Conservation (phyloP, 53 echinoderm and acorn worm species). For the Hippasteria phrygiana region DNA sequence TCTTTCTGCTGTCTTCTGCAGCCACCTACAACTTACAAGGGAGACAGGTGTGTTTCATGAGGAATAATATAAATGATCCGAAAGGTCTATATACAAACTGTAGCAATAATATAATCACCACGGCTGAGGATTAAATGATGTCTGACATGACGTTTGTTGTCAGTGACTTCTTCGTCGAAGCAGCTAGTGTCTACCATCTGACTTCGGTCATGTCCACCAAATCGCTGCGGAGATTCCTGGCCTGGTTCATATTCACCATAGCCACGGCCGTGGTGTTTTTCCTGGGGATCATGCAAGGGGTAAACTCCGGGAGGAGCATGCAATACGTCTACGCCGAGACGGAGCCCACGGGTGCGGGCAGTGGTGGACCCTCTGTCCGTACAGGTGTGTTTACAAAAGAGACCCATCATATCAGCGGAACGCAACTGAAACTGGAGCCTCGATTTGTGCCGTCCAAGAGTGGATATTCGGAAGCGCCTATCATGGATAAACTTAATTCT, state of each 20-base stretch:
- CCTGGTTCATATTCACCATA: conserved; percentile 4
- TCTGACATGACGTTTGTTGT: too few species aligned
- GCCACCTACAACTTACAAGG: too few species aligned
- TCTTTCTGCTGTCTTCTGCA: too few species aligned
- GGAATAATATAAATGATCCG: too few species aligned
- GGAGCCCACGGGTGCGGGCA: neutral
- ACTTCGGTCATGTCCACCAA: conserved; percentile 6
- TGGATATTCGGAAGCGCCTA: neutral
- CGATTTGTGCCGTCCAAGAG: neutral
- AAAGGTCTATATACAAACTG: too few species aligned
- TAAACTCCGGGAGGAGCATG: neutral
- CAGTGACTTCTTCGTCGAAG: neutral
- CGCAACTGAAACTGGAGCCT: neutral
- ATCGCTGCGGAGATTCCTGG: conserved; percentile 6
- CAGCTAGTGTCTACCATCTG: neutral
- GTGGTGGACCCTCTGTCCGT: neutral
- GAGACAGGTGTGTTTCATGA: too few species aligned
- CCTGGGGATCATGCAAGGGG: conserved; percentile 27
- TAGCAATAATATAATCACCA: too few species aligned
- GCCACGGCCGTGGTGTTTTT: conserved; percentile 29
- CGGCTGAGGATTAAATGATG: too few species aligned
- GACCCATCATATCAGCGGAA: neutral
- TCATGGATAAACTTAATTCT: neutral
- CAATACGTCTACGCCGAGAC: neutral
- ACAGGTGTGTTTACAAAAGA: neutral